Evolutionary conservation across 2,797 vertebrate genomes (phyloP).

Genomic region (Oreonectes daqikongensis): DNA sequence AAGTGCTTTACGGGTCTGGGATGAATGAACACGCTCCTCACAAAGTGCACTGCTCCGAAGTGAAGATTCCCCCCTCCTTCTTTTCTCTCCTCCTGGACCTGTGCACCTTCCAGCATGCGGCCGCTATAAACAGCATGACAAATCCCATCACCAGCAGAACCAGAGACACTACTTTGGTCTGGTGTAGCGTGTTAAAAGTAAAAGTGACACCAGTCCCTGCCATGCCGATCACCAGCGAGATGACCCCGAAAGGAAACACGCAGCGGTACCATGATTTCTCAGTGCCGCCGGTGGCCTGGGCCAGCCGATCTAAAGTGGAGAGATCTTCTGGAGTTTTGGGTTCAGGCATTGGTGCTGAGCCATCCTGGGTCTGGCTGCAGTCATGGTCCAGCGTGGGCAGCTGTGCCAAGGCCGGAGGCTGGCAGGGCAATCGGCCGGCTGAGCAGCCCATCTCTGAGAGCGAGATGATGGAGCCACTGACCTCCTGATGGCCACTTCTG

Average conservation of each 20-base stretch:
- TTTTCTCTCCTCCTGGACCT: constrained; percentile 72
- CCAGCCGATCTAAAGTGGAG: constrained; percentile 84
- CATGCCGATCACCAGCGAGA: constrained; percentile 89
- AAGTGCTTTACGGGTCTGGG: not conserved
- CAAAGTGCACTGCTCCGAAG: constrained; percentile 73
- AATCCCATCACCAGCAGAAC: constrained; percentile 75
- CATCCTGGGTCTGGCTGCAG: constrained; percentile 65
- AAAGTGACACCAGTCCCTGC: constrained; percentile 90
- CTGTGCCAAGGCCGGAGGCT: constrained; percentile 74
- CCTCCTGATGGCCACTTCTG: constrained; percentile 36
- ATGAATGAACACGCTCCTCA: constrained; percentile 54
- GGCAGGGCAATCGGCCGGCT: constrained; percentile 81
- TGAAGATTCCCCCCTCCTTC: constrained; percentile 77
- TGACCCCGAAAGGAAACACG: constrained; percentile 83
- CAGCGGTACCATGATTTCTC: constrained; percentile 86
- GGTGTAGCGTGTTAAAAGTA: constrained; percentile 84
- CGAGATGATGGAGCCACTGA: constrained; percentile 7
- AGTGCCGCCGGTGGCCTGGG: constrained; percentile 85
- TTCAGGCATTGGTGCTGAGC: constrained; percentile 49
- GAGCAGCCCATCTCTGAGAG: constrained; percentile 83
- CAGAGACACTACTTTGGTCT: constrained; percentile 86
- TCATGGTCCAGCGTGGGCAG: constrained; percentile 71
- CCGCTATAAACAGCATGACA: constrained; percentile 74
- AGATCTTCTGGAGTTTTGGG: constrained; percentile 73
- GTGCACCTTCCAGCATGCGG: constrained; percentile 77